phyloP scores from a whole-genome alignment of 2,888 invertebrate genomes.

The Tanytarsus gracilentus region DNA sequence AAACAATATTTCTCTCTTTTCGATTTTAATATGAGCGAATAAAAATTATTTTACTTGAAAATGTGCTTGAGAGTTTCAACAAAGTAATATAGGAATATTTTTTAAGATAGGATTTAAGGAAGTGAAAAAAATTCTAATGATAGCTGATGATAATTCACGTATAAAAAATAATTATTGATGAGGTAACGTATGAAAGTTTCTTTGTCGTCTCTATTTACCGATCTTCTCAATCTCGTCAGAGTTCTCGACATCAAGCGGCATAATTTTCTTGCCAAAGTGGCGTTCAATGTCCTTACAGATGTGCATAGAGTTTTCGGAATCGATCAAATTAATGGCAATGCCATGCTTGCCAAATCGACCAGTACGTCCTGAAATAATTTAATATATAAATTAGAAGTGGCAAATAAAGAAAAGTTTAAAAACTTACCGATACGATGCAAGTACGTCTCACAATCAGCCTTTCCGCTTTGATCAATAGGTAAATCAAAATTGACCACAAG shows the following conservation, averaged over 20 bases:
- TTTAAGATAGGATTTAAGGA: no score
- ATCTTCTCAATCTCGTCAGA: constrained; percentile 89
- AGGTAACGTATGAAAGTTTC: constrained; percentile 1
- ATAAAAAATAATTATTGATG: background rate
- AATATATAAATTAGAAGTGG: background rate
- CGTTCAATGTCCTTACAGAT: constrained; percentile 71
- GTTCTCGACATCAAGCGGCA: constrained; percentile 77
- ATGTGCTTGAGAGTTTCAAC: background rate
- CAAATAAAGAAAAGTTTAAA: background rate
- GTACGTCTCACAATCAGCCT: constrained; percentile 95
- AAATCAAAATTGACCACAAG: constrained; percentile 97
- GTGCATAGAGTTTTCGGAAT: constrained; percentile 59
- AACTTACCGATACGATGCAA: constrained; percentile 75
- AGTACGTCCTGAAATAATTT: background rate
- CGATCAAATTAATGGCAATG: constrained; percentile 94
- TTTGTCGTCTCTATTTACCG: constrained; percentile 55
- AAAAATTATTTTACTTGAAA: background rate
- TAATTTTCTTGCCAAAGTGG: constrained; percentile 82
- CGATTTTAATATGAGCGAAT: background rate
- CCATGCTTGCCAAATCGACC: constrained; percentile 59
- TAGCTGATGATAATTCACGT: no score
- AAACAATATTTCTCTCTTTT: no score
- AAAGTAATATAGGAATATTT: no score
- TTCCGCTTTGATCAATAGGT: constrained; percentile 70
- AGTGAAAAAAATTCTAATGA: no score